These are phyloP conservation scores for Chrysogorgia sp. DNA, from an alignment of 92 coral and sea anemone species.

Conservation along the genomic window DNA sequence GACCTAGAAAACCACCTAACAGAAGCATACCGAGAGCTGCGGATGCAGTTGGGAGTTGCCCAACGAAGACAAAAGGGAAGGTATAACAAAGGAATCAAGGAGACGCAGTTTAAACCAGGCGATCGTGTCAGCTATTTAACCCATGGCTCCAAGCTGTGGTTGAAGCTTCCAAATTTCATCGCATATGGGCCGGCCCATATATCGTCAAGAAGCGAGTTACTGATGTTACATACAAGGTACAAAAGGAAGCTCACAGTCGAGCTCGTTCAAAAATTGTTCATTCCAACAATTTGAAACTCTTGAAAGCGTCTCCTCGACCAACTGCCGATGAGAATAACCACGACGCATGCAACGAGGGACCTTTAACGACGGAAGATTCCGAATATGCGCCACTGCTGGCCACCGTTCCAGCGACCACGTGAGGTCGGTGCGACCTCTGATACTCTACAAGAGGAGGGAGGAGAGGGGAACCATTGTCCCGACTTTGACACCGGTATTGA, in stretches of 20 bases:
- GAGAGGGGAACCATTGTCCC: too few relatives aligned
- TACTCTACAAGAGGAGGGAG: too few relatives aligned
- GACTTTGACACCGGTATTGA: not conserved
- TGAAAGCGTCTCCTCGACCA: not conserved
- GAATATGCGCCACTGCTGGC: too few relatives aligned
- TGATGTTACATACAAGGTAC: slow-evolving; percentile 58
- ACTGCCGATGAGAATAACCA: too few relatives aligned
- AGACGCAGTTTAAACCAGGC: not conserved
- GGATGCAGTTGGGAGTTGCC: slow-evolving; percentile 10
- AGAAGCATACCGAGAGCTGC: slow-evolving; percentile 55
- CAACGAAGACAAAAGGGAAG: slow-evolving; percentile 19
- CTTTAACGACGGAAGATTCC: too few relatives aligned
- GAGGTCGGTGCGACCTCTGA: too few relatives aligned
- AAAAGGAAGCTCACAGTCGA: slow-evolving; percentile 14
- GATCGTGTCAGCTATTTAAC: slow-evolving; percentile 20
- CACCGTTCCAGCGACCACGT: too few relatives aligned
- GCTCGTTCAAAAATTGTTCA: slow-evolving; percentile 44
- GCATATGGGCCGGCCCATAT: slow-evolving; percentile 61
- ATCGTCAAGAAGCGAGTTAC: slow-evolving; percentile 52
- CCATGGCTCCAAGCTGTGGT: slow-evolving; percentile 44
- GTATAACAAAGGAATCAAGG: slow-evolving; percentile 23
- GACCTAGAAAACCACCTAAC: slow-evolving; percentile 31
- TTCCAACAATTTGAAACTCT: slow-evolving; percentile 54
- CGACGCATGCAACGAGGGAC: too few relatives aligned
- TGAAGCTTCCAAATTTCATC: slow-evolving; percentile 58